These are phyloP conservation scores for Schizaphis graminum DNA, from an alignment of 2,888 invertebrate genomes.

Conservation along the genomic window DNA sequence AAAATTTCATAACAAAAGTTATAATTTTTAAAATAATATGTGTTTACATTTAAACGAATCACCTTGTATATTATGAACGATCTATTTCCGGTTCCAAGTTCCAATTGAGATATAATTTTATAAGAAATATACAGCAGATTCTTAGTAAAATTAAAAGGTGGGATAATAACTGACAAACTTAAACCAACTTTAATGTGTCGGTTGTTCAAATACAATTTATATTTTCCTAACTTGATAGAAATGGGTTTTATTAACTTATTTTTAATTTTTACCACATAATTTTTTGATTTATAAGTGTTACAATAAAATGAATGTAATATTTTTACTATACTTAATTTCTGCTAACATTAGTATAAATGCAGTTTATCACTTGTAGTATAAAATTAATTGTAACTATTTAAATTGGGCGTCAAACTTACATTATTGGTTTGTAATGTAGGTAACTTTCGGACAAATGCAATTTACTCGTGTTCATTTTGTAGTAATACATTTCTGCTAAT, in stretches of 20 bases:
- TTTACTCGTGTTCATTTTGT: background rate
- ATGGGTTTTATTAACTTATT: background rate
- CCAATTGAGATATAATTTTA: background rate
- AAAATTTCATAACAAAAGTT: background rate
- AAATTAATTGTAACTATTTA: background rate
- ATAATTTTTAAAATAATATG: background rate
- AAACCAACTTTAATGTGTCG: background rate
- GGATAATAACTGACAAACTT: background rate
- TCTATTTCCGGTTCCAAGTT: conserved; percentile 1
- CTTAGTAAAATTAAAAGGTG: background rate
- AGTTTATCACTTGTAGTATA: background rate
- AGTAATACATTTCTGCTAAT: background rate
- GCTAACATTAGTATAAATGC: background rate
- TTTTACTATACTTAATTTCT: background rate
- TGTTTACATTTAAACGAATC: background rate
- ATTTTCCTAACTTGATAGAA: background rate
- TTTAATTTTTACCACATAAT: background rate
- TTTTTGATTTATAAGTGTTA: background rate
- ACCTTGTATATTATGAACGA: background rate
- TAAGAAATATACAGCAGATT: background rate
- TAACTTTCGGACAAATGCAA: background rate
- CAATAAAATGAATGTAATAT: background rate
- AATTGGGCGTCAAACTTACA: background rate
- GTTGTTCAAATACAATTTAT: background rate
- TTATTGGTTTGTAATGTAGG: background rate